phyloP scores from a whole-genome alignment of 2,797 vertebrate genomes.

The Phoxinus dragarum region DNA sequence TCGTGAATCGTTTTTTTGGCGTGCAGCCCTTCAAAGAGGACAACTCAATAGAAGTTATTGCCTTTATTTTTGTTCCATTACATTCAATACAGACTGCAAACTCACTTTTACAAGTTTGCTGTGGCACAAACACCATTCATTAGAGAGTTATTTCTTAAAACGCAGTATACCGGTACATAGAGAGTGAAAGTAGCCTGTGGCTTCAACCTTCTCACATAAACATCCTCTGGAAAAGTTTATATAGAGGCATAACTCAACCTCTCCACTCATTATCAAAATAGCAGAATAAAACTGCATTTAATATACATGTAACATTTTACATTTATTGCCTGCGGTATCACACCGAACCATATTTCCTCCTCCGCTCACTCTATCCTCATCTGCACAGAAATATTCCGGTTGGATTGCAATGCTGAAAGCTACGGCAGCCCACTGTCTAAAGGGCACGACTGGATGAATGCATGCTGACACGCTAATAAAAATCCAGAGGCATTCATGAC shows the following conservation, averaged over 20 bases:
- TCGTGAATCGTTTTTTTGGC: not conserved
- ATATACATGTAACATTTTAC: constrained; percentile 29
- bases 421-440: constrained; percentile 32
- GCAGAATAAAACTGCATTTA: constrained; percentile 25
- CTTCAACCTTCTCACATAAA: constrained; percentile 20
- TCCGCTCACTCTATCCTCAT: not conserved
- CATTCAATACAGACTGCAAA: not conserved
- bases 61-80: not conserved
- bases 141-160: constrained; percentile 9
- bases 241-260: constrained; percentile 6
- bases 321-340: constrained; percentile 45
- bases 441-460: constrained; percentile 47
- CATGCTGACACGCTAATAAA: constrained; percentile 43
- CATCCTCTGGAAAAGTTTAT: constrained; percentile 17
- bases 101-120: not conserved
- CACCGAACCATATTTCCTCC: constrained; percentile 26
- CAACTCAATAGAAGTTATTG: not conserved
- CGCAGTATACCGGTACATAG: too few species aligned
- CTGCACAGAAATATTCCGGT: constrained; percentile 46
- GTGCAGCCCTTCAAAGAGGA: not conserved
- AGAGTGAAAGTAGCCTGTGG: constrained; percentile 1
- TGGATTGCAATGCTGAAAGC: constrained; percentile 48
- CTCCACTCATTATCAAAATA: constrained; percentile 15
- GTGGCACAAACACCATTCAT: not conserved
- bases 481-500: constrained; percentile 42